Base-by-base conservation (phyloP, 1,140 invertebrate species). In the Capitella teleta region DNA sequence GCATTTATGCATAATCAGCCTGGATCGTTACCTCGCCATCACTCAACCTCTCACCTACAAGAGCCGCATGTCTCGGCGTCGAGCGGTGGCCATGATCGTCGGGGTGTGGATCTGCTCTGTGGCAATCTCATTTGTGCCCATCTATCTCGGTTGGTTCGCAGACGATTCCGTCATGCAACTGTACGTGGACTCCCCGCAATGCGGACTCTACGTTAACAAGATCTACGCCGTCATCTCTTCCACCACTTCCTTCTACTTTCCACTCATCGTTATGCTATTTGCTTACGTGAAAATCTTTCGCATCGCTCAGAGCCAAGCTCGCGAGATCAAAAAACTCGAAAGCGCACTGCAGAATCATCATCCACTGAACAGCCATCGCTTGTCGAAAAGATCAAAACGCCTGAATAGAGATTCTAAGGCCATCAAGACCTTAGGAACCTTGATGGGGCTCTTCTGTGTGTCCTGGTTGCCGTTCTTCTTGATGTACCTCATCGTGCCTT, bases 381-480 rank as follows among this genome's bases (percentile, higher is more conserved):
- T 47, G 16, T 12, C 19, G 26, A 51, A 52, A 21, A 16, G 24
- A 12, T 37, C 16, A 8, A 52, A 52, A n/a, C 88, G 87, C 61
- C 16, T 32, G 28, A 16, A 18, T 3, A 47, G 21, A 2, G 87
- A 91, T 60, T 76, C 86, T 28, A 93, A 95, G 67, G 90, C 90
- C 3, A 90, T 87, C 51, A 88, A 88, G 10, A 95, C 91, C 0
- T 76, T 96, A 49, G 90, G 90, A n/a, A 92, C 96, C 43, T 67
- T 74, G 12, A 94, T 97, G 49, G 90, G 86, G 49, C 87, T 89
- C 0, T 96, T 97, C 61, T 86, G 83, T 14, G 73, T 93, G 46
- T 96, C 92, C 66, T 97, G 92, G 92, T 73, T 96, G 34, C 92
- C 92, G 1, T 97, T 93, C 69, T 93, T 95, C 67, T 84, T 91